Conservation (phyloP, 2,888 invertebrate genomes). For the Eristalis intricaria region DNA sequence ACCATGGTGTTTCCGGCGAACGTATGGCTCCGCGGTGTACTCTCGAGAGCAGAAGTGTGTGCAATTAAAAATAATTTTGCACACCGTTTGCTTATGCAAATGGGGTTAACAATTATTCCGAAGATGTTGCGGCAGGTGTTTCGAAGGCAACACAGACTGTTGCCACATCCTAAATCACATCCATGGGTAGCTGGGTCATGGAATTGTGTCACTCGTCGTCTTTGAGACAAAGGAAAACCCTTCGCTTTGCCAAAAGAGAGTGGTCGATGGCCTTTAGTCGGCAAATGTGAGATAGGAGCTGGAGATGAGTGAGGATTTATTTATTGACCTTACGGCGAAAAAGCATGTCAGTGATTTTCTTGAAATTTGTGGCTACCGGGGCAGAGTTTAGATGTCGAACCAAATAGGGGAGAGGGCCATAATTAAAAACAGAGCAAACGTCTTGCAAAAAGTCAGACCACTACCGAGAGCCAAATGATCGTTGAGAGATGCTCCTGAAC, state of each 20-base stretch:
- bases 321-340: no score
- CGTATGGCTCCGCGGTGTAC: neutral
- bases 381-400: no score
- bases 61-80: slow-evolving; percentile 11
- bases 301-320: no score
- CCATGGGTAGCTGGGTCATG: neutral
- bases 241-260: no score
- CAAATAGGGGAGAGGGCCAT: no score
- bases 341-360: no score
- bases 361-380: neutral
- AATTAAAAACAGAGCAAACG: no score
- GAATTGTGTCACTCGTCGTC: neutral
- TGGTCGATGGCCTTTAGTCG: no score
- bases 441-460: no score
- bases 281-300: no score
- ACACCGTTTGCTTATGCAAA: slow-evolving; percentile 21
- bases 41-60: neutral
- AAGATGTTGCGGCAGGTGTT: neutral
- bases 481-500: no score
- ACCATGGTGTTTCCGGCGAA: slow-evolving; percentile 57
- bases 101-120: neutral
- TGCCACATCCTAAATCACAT: neutral
- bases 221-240: neutral
- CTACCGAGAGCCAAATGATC: no score
- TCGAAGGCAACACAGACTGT: neutral